Percentiles rank a stretch among this genome's conserved stretches.
phyloP scores from a whole-genome alignment of 2,888 invertebrate species.

The Xanthia togata region DNA sequence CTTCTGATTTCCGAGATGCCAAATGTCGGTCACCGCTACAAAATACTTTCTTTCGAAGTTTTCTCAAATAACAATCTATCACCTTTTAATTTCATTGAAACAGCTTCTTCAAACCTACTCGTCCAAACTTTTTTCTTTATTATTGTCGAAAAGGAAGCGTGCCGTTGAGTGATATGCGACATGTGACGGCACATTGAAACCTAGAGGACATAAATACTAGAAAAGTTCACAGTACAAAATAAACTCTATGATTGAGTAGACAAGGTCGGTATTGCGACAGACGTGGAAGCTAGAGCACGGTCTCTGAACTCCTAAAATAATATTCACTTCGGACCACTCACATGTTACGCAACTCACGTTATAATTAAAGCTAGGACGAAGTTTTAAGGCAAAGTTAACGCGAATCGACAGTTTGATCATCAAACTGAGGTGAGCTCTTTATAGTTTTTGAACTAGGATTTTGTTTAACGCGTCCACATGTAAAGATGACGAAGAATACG shows the following conservation, averaged over 20 bases:
- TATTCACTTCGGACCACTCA: conserved; percentile 88
- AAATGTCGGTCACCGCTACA: conserved; percentile 24
- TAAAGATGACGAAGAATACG: conserved; percentile 5
- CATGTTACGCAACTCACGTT: conserved; percentile 87
- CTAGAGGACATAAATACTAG: conserved; percentile 77
- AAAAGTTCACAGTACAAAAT: conserved; percentile 72
- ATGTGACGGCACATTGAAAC: conserved; percentile 80
- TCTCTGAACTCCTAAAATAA: conserved; percentile 90
- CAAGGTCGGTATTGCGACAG: conserved; percentile 77
- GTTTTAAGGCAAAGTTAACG: conserved; percentile 80
- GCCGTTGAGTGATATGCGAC: conserved; percentile 89
- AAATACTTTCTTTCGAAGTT: conserved; percentile 7
- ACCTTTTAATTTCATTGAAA: conserved; percentile 76
- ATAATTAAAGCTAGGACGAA: conserved; percentile 87
- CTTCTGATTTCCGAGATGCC: conserved; percentile 3
- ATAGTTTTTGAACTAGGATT: conserved; percentile 29
- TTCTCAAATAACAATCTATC: conserved; percentile 63
- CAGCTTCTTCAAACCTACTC: conserved; percentile 69
- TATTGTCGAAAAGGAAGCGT: conserved; percentile 89
- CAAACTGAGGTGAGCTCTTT: conserved; percentile 45
- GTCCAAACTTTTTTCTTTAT: conserved; percentile 80
- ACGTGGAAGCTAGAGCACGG: conserved; percentile 72
- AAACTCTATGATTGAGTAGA: conserved; percentile 75
- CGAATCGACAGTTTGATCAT: conserved; percentile 70
- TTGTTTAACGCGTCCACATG: conserved; percentile 32